These are phyloP conservation scores for Mesorhabditis spiculigera DNA, from an alignment of 2,888 invertebrate species.

Conservation along the genomic window DNA sequence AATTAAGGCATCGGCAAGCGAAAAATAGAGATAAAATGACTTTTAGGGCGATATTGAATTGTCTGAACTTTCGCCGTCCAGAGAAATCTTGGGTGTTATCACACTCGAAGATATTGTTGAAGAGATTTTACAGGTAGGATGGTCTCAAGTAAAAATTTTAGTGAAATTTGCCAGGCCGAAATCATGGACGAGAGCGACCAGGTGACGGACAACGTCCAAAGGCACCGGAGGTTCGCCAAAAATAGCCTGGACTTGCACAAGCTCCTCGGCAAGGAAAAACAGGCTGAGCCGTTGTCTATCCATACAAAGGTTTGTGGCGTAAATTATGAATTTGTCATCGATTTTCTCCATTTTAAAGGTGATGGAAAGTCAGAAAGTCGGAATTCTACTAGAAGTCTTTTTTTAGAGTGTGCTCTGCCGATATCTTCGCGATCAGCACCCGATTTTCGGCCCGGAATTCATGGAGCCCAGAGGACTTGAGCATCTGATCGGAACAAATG, in stretches of 20 bases:
- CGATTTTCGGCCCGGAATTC: neutral
- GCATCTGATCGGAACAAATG: neutral
- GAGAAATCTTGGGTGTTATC: constrained; percentile 12
- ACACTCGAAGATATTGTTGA: constrained; percentile 25
- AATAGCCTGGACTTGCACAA: neutral
- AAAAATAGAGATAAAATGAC: no score
- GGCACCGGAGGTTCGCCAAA: neutral
- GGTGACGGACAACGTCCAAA: constrained; percentile 19
- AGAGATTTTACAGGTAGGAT: constrained; percentile 22
- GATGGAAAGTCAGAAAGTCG: neutral
- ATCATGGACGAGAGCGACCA: constrained; percentile 24
- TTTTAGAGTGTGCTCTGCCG: neutral
- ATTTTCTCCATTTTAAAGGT: neutral
- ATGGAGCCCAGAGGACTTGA: neutral
- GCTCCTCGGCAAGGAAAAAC: neutral
- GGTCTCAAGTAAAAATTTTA: neutral
- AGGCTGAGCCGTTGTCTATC: neutral
- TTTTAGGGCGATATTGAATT: no score
- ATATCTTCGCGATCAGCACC: neutral
- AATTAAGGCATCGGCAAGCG: neutral
- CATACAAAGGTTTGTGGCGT: neutral
- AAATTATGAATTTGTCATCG: no score
- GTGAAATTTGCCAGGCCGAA: constrained; percentile 10
- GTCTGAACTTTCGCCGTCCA: no score
- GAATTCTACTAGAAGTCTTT: neutral